Evolutionary conservation across 2,797 vertebrate species (phyloP), one percentile per base, ranked within the genome.

Genomic region (Chaunax sp.): DNA sequence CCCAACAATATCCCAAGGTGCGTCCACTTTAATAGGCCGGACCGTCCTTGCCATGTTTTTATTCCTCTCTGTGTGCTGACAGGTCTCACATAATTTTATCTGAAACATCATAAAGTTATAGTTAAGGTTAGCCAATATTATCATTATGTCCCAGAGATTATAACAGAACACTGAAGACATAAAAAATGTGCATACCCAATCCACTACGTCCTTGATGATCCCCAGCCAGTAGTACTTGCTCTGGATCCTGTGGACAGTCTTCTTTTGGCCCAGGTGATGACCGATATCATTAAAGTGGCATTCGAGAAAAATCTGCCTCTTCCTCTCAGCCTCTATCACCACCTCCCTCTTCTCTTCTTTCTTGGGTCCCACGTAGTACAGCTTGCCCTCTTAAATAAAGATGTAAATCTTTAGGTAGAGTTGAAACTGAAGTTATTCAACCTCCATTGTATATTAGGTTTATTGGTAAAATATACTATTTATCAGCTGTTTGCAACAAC

Each of bases 221-320:
- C 96, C 96, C 78, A 98, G 92, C 96, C 96, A 98, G 89, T 98
- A 97, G 90, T 95, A 98, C 44, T 93, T 93, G 90, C 94, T 95
- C 91, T 98, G 96, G 75, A 98, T 96, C 50, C 95, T 86, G 89
- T 96, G 94, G 43, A 96, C 95, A 0, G 96, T 98, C 84, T 98
- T 98, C 44, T 97, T 98, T 70, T 98, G 96, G 16, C 96, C 96
- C 63, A 97, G 85, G 55, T 98, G 96, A 86, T 94, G 94, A 1
- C 96, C 96, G 0, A 95, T 91, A 41, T 97, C 96, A 0, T 92
- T 95, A 74, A 96, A 96, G 69, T 98, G 96, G 73, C 95, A 96
- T 53, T 97, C 95, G 0, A 96, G 88, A 33, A 98, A 97, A 28
- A 98, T 94, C 68, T 97, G 92, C 9, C 92, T 92, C 86, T 95